phyloP scores from a whole-genome alignment of 2,888 invertebrate genomes.

The Megamerina dolium region DNA sequence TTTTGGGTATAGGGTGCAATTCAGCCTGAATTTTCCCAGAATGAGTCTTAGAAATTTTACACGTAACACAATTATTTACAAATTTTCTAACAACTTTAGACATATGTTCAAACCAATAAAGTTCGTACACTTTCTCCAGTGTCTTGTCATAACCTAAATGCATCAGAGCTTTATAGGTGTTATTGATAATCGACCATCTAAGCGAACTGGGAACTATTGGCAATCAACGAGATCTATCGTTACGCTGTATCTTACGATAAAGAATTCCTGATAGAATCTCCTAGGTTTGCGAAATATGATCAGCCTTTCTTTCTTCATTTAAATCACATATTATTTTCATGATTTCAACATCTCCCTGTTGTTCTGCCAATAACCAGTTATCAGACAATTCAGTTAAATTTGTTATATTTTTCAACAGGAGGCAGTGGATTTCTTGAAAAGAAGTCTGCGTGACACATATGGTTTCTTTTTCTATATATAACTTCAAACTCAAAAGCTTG shows the following conservation, averaged over 20 bases:
- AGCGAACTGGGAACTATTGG: too few relatives aligned
- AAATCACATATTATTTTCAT: background rate
- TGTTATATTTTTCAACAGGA: background rate
- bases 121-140: constrained; percentile 10
- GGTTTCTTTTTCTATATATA: constrained; percentile 8
- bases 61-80: constrained; percentile 2
- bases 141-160: too few relatives aligned
- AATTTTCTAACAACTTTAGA: constrained; percentile 1
- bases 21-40: background rate
- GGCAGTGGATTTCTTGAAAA: too few relatives aligned
- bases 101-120: constrained; percentile 6
- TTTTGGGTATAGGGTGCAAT: constrained; percentile 5
- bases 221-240: constrained; percentile 5
- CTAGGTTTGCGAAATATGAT: constrained; percentile 7
- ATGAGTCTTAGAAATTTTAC: background rate
- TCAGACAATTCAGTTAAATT: background rate
- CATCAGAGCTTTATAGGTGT: too few relatives aligned
- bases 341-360: constrained; percentile 2
- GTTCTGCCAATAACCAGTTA: constrained; percentile 1
- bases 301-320: background rate
- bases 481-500: constrained; percentile 10
- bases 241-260: constrained; percentile 6
- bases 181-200: constrained; percentile 10
- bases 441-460: constrained; percentile 8
- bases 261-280: constrained; percentile 4